Evolutionary conservation across 2,113 vertebrate genomes (phyloP).

Genomic region (Epinephelus fuscoguttatus): DNA sequence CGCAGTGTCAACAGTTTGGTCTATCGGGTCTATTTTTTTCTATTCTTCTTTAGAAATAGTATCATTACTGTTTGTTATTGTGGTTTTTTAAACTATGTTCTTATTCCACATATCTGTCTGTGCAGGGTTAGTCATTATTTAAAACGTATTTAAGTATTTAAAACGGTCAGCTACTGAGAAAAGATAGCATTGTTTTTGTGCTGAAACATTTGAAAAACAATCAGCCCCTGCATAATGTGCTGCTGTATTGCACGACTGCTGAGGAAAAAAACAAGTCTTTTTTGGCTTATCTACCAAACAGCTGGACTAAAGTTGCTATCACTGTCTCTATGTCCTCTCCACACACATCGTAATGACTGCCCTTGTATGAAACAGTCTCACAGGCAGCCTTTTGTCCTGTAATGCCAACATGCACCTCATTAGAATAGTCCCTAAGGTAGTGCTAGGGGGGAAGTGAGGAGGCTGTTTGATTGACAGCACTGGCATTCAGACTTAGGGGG

Average conservation of each 20-base stretch:
- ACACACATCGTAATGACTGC: conserved; percentile 2
- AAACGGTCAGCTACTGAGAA: background rate
- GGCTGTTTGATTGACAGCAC: conserved; percentile 77
- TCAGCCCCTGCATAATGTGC: too few relatives aligned
- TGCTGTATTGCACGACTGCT: background rate
- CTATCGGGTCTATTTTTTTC: too few relatives aligned
- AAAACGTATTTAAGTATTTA: too few relatives aligned
- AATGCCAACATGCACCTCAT: conserved; percentile 70
- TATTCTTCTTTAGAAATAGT: too few relatives aligned
- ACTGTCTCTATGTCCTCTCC: conserved; percentile 10
- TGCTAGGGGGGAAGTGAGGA: conserved; percentile 36
- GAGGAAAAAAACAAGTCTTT: background rate
- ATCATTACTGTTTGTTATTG: too few relatives aligned
- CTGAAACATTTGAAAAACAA: background rate
- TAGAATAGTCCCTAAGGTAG: conserved; percentile 70
- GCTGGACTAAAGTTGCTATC: conserved; percentile 1
- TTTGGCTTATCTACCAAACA: background rate
- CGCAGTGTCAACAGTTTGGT: too few relatives aligned
- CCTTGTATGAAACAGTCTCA: conserved; percentile 34
- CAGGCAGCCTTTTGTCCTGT: conserved; percentile 55
- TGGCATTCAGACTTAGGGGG: conserved; percentile 75
- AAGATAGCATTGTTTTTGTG: background rate
- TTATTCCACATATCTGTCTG: too few relatives aligned
- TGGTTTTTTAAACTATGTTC: too few relatives aligned
- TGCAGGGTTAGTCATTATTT: background rate